A percentile compares a stretch with the other conserved stretches of the same genome.
phyloP scores from a whole-genome alignment of 2,797 vertebrate species.

The Masticophis lateralis region DNA sequence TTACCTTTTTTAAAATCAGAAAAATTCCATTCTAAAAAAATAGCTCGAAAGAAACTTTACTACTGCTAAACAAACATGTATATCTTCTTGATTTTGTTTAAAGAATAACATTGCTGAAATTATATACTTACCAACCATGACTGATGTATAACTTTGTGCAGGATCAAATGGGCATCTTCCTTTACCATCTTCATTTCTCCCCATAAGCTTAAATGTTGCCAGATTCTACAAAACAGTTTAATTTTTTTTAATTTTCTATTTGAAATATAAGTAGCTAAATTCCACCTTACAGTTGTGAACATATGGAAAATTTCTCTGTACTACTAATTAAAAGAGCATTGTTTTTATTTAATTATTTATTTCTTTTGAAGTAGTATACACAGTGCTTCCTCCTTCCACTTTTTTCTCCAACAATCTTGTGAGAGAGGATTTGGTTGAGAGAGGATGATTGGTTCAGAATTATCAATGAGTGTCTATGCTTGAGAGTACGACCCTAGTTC shows the following conservation, averaged over 20 bases:
- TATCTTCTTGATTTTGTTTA: not conserved
- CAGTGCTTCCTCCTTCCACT: not conserved
- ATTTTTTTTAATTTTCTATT: not conserved
- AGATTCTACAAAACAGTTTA: constrained; percentile 60
- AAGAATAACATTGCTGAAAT: fast-evolving
- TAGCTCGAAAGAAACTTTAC: not conserved
- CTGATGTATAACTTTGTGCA: constrained; percentile 90
- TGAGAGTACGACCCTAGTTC: not conserved
- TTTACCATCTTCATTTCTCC: constrained; percentile 85
- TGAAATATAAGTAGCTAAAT: not conserved
- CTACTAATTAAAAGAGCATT: not conserved
- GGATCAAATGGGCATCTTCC: constrained; percentile 95
- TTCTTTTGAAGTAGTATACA: not conserved
- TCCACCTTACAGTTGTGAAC: constrained; percentile 13
- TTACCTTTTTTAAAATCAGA: not conserved
- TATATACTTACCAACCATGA: constrained; percentile 94
- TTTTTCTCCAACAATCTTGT: not conserved
- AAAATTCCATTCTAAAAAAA: not conserved
- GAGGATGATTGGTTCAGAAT: not conserved
- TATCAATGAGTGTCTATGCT: not conserved
- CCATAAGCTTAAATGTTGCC: constrained; percentile 76
- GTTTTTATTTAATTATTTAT: not conserved
- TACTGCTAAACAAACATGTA: not conserved
- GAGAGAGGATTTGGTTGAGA: not conserved
- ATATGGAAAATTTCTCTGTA: not conserved